Evolutionary conservation across 2,797 vertebrate species (phyloP), one percentile per base, ranked within the genome.

Genomic region (Acanthornis magna): DNA sequence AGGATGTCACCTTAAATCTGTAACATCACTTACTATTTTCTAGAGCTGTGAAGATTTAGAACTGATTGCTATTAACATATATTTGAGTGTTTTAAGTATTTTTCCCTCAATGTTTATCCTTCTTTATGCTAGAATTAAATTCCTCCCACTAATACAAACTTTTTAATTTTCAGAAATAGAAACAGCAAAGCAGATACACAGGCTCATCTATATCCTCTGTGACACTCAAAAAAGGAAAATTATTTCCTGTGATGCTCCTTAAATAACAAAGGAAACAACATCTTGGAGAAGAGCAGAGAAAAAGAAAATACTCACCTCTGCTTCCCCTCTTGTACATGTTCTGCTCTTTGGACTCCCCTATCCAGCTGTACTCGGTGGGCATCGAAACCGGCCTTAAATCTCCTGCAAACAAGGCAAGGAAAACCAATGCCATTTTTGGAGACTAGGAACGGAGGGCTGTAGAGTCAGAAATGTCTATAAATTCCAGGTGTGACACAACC

Each of bases 351-450:
- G 98, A 96, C 94, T 99, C 98, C 88, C 98, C 98, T 96, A 98
- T 98, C 98, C 98, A 98, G 85, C 97, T 98, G 98, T 98, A 98
- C 96, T 99, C 98, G 36, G 98, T 98, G 78, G 98, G 98, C 98
- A 99, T 98, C 62, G 98, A 98, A 96, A 99, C 97, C 29, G 99
- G 99, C 96, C 98, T 98, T 97, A 98, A 97, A 97, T 99, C 99
- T 98, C 98, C 99, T 99, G 98, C 89, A 98, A 98, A 94, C 38
- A 97, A 58, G 91, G 68, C 54, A 96, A 93, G 68, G 80, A 50
- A 43, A 93, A 30, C 10, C 47, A 80, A 85, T 98, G 68, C 68
- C 7, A 76, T 47, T 85, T 88, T 54, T 83, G 51, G 45, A 85
- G 42, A 23, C 34, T 16, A 20, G 81, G 65, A 91, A 63, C 45